Evolutionary conservation across 2,113 vertebrate genomes (phyloP).

Genomic region (Mormyrus lacerda): DNA sequence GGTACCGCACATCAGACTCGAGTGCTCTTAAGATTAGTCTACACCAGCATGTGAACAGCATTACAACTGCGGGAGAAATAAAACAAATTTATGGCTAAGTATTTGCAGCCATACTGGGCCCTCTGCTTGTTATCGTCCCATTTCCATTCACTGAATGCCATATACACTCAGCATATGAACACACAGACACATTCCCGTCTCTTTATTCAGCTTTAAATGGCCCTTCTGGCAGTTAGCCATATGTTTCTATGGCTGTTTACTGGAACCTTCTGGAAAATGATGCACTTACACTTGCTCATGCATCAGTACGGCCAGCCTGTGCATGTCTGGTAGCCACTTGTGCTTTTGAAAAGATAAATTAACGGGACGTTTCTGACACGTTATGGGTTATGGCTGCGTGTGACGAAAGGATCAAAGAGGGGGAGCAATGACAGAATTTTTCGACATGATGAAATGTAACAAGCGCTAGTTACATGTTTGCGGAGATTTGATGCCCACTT

Average conservation of each 20-base stretch:
- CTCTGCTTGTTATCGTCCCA: not conserved
- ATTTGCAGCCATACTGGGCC: not conserved
- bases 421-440: too few relatives aligned
- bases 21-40: not conserved
- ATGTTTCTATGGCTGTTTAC: not conserved
- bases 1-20: not conserved
- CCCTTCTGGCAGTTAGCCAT: not conserved
- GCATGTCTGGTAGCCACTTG: not conserved
- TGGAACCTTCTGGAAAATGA: not conserved
- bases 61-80: not conserved
- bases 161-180: not conserved
- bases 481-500: not conserved
- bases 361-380: not conserved
- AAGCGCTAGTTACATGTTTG: not conserved
- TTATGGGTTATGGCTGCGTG: not conserved
- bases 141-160: not conserved
- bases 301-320: not conserved
- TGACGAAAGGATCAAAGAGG: not conserved
- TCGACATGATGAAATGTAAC: too few relatives aligned
- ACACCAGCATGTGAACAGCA: not conserved
- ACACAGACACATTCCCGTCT: not conserved
- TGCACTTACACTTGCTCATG: not conserved
- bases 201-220: not conserved
- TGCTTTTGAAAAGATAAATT: not conserved
- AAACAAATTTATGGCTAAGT: not conserved